Percentiles rank a stretch among this genome's conserved stretches.
These are phyloP conservation scores for Drosophila burlai DNA, from an alignment of 1,140 invertebrate genomes.

Conservation along the genomic window DNA sequence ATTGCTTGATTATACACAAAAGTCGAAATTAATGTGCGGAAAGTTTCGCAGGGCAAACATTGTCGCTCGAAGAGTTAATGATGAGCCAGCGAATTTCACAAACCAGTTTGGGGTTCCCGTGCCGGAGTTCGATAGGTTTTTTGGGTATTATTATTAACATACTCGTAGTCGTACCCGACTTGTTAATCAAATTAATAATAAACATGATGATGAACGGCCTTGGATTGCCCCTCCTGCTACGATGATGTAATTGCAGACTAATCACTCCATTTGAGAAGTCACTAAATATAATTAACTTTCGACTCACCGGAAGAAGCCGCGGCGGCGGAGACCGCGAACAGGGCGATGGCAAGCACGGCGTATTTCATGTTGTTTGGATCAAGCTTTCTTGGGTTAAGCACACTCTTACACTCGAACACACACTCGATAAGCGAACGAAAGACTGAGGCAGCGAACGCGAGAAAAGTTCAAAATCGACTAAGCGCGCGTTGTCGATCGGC, in stretches of 20 bases:
- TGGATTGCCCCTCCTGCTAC: background rate
- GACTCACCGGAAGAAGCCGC: slow-evolving; percentile 70
- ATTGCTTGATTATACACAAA: slow-evolving; percentile 23
- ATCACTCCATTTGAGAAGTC: background rate
- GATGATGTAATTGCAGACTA: slow-evolving; percentile 49
- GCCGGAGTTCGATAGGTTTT: slow-evolving; percentile 29
- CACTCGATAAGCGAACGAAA: slow-evolving; percentile 37
- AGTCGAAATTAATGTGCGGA: slow-evolving; percentile 27
- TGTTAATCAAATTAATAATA: slow-evolving; percentile 54
- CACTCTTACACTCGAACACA: slow-evolving; percentile 4
- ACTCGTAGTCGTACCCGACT: slow-evolving; percentile 8
- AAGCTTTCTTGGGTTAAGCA: background rate
- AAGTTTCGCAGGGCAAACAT: slow-evolving; percentile 43
- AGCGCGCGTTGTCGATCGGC: slow-evolving; percentile 46
- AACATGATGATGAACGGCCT: slow-evolving; percentile 14
- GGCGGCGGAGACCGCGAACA: slow-evolving; percentile 51
- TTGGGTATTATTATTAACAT: slow-evolving; percentile 42
- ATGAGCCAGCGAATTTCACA: slow-evolving; percentile 45
- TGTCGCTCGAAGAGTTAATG: slow-evolving; percentile 26
- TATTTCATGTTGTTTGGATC: slow-evolving; percentile 57
- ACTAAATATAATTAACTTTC: slow-evolving; percentile 12
- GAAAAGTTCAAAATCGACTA: slow-evolving; percentile 70
- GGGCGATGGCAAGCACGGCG: slow-evolving; percentile 58
- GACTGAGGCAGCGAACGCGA: slow-evolving; percentile 46
- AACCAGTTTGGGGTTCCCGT: slow-evolving; percentile 27